These are phyloP conservation scores for Panagrolaimus sp. DNA, from an alignment of 1,140 invertebrate species.

Conservation along the genomic window DNA sequence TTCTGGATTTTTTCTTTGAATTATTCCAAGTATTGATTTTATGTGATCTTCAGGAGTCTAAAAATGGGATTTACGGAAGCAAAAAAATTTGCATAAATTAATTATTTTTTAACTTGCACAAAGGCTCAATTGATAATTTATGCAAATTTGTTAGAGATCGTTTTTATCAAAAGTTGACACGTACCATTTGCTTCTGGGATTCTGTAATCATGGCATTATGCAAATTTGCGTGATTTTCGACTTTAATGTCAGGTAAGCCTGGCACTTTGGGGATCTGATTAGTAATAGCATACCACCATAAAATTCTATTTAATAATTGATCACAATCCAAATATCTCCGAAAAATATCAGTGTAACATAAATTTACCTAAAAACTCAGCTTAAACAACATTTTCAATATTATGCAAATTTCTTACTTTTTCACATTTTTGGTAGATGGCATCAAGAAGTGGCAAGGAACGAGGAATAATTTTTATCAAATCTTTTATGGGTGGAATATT, in stretches of 20 bases:
- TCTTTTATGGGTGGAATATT: conserved; percentile 33
- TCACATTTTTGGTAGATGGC: conserved; percentile 43
- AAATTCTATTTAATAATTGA: conserved; percentile 15
- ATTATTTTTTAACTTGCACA: too few species aligned
- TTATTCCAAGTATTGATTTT: conserved; percentile 27
- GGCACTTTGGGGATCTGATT: conserved; percentile 1
- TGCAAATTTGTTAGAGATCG: too few species aligned
- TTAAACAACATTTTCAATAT: too few species aligned
- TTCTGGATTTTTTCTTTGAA: conserved; percentile 32
- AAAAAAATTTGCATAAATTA: too few species aligned
- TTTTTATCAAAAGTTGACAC: too few species aligned
- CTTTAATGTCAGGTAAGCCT: background rate
- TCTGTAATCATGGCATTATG: too few species aligned
- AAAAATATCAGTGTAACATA: conserved; percentile 12
- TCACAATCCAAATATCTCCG: conserved; percentile 1
- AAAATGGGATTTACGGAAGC: too few species aligned
- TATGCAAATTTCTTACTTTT: too few species aligned
- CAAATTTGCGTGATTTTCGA: background rate
- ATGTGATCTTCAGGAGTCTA: conserved; percentile 27
- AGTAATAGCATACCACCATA: conserved; percentile 25
- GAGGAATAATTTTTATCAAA: conserved; percentile 35
- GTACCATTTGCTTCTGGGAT: too few species aligned
- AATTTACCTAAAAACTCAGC: background rate
- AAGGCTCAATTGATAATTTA: too few species aligned
- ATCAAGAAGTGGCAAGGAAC: conserved; percentile 37